A percentile compares a stretch with the other conserved stretches of the same genome.
Conservation (phyloP, 2,113 vertebrate species). For the Gobio gobio region DNA sequence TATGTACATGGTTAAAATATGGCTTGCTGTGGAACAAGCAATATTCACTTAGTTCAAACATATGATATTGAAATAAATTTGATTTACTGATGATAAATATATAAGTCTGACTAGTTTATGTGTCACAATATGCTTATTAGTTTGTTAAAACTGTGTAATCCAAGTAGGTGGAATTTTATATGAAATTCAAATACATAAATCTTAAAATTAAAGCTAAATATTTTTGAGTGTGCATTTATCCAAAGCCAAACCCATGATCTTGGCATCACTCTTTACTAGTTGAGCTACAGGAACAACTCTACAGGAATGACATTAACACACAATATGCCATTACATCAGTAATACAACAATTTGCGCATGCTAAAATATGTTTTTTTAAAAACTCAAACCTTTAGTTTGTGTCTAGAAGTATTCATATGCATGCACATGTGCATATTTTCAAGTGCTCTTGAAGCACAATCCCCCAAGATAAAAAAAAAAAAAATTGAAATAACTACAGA, state of each 20-base stretch:
- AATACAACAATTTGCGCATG: neutral
- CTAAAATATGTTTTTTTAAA: neutral
- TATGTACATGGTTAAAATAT: too few species aligned
- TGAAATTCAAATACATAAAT: too few species aligned
- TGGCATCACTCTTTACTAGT: neutral
- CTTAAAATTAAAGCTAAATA: too few species aligned
- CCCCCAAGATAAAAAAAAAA: slow-evolving; percentile 28
- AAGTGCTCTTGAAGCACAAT: slow-evolving; percentile 31
- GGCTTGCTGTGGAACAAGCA: too few species aligned
- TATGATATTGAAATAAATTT: too few species aligned
- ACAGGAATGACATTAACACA: too few species aligned
- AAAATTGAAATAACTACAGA: slow-evolving; percentile 35
- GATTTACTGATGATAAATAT: too few species aligned
- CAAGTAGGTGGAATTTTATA: too few species aligned
- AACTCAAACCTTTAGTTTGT: neutral
- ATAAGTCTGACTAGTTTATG: too few species aligned
- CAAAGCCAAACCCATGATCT: neutral
- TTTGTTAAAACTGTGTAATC: too few species aligned
- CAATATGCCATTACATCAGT: neutral
- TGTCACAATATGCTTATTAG: too few species aligned
- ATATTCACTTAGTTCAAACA: too few species aligned
- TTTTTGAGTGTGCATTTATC: neutral
- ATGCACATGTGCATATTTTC: neutral
- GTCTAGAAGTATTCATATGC: neutral
- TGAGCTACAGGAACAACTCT: neutral